These are phyloP conservation scores for Malthinus flaveolus DNA, from an alignment of 2,888 invertebrate genomes.

Conservation along the genomic window DNA sequence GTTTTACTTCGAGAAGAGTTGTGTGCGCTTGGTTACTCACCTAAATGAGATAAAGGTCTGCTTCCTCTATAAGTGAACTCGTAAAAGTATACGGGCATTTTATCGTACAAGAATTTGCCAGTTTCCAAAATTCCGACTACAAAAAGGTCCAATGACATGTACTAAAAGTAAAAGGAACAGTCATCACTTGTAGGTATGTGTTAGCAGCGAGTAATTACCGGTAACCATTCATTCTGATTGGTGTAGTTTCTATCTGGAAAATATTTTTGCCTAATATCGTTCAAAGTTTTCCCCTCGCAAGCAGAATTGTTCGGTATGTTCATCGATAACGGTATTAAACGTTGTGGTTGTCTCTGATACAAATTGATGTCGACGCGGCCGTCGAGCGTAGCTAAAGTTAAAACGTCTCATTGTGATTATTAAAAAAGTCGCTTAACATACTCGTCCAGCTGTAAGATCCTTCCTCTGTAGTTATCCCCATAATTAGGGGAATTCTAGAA, in stretches of 20 bases:
- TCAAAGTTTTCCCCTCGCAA: not conserved
- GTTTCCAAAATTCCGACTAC: constrained; percentile 3
- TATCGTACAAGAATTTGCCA: not conserved
- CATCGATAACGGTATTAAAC: constrained; percentile 3
- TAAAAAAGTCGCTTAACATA: not conserved
- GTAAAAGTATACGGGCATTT: constrained; percentile 1
- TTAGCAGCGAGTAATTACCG: not conserved
- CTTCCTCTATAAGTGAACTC: not conserved
- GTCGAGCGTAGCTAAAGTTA: not conserved
- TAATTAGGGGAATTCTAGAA: constrained; percentile 2
- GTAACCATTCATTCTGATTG: not conserved
- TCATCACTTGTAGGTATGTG: too few relatives aligned
- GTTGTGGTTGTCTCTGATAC: not conserved
- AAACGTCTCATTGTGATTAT: not conserved
- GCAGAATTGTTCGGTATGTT: not conserved
- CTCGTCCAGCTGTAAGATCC: constrained; percentile 8
- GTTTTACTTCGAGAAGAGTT: not conserved
- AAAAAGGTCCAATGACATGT: constrained; percentile 3
- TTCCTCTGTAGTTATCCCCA: constrained; percentile 13
- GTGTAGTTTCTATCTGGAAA: not conserved
- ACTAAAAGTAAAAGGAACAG: not conserved
- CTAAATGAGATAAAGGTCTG: not conserved
- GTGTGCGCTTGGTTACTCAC: not conserved
- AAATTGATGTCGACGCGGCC: not conserved
- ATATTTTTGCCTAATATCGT: not conserved